Percentiles rank a stretch among this genome's conserved stretches.
Evolutionary conservation across 2,797 vertebrate species (phyloP).

Genomic region (Gephyroberyx darwinii): DNA sequence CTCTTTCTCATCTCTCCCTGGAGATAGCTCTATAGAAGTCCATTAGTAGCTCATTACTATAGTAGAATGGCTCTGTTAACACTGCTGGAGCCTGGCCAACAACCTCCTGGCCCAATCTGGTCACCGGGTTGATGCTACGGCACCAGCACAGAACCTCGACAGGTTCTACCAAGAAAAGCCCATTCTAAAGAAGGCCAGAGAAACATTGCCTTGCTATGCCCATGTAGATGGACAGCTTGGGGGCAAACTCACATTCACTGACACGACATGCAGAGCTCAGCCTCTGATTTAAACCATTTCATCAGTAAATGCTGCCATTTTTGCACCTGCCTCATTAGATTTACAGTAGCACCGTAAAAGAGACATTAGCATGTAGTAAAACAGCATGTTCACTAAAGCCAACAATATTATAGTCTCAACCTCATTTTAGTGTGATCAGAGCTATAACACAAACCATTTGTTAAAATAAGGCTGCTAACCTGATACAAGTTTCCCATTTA

Average conservation of each 20-base stretch:
- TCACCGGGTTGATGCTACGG: constrained; percentile 11
- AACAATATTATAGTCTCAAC: not conserved
- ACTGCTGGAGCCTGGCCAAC: constrained; percentile 23
- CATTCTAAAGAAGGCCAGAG: not conserved
- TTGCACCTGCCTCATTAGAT: not conserved
- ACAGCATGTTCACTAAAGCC: not conserved
- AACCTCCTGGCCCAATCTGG: constrained; percentile 6
- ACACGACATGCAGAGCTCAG: not conserved
- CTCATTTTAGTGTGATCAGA: not conserved
- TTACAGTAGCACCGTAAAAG: not conserved
- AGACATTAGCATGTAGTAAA: not conserved
- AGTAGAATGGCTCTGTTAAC: constrained; percentile 8
- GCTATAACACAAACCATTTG: not conserved
- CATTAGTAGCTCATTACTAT: constrained; percentile 35
- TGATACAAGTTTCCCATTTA: not conserved
- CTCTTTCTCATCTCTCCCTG: constrained; percentile 15
- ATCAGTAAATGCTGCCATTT: not conserved
- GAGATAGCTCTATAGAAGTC: constrained; percentile 24
- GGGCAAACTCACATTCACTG: not conserved
- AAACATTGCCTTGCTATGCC: not conserved
- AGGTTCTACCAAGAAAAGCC: not conserved
- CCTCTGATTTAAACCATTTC: not conserved
- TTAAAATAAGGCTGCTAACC: not conserved
- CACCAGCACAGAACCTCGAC: not conserved
- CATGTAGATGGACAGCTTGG: not conserved